Evolutionary conservation across 2,113 vertebrate genomes (phyloP).

Genomic region (Dipodomys stephensi): DNA sequence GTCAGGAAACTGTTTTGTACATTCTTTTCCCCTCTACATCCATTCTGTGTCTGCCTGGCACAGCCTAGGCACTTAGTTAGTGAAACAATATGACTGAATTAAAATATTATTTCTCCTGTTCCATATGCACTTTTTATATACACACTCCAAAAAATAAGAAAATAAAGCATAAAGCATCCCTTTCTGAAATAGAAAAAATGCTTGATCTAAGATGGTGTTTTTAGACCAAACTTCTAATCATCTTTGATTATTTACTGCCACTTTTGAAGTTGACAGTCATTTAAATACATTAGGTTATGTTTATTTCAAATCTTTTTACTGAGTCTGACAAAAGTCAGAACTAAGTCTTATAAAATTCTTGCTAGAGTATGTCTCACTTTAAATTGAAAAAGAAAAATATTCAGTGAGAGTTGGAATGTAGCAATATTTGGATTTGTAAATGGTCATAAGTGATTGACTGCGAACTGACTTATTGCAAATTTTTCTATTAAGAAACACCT

Average conservation of each 20-base stretch:
- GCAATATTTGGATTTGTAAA: not conserved
- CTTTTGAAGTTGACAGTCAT: not conserved
- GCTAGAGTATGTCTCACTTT: not conserved
- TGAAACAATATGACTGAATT: not conserved
- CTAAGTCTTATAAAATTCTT: not conserved
- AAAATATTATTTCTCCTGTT: not conserved
- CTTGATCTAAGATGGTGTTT: not conserved
- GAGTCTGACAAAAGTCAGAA: not conserved
- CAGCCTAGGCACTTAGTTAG: not conserved
- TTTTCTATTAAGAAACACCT: not conserved
- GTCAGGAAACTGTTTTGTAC: not conserved
- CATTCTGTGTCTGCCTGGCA: not conserved
- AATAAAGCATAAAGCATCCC: not conserved
- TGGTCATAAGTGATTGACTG: not conserved
- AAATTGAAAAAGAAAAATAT: not conserved
- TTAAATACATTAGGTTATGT: conserved; percentile 17
- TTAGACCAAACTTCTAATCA: not conserved
- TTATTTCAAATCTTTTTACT: not conserved
- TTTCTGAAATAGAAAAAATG: conserved; percentile 3
- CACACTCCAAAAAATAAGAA: not conserved
- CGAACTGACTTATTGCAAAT: not conserved
- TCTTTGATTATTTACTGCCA: not conserved
- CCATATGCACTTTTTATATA: conserved; percentile 10
- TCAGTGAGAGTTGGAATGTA: not conserved
- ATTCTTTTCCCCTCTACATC: not conserved